phyloP scores from a whole-genome alignment of 2,113 vertebrate species.

The Peucedramus taeniatus region DNA sequence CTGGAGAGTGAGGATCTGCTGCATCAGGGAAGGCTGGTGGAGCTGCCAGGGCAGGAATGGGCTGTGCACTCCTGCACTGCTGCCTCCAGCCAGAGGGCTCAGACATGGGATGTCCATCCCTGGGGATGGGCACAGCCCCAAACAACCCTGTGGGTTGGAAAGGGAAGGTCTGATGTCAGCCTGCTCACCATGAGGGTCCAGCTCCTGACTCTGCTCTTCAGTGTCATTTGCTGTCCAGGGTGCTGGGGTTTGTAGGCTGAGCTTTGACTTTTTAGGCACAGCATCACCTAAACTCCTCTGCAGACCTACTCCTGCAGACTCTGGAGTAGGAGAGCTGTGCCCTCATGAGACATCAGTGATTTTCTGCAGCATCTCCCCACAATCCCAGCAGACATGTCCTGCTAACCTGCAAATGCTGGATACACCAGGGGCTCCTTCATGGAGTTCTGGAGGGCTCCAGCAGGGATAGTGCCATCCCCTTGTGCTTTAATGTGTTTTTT shows the following conservation, averaged over 20 bases:
- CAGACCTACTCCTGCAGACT: neutral
- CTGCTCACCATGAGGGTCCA: fast-evolving
- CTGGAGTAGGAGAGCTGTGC: fast-evolving
- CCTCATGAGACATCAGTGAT: neutral
- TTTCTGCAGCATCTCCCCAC: neutral
- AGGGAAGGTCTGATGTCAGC: neutral
- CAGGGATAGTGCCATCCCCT: neutral
- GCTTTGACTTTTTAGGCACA: neutral
- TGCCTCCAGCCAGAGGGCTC: neutral
- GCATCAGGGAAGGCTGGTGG: fast-evolving
- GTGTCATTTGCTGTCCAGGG: neutral
- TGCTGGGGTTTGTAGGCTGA: neutral
- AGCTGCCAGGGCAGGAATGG: neutral
- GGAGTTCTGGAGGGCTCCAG: neutral
- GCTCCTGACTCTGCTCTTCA: neutral
- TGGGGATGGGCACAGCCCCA: neutral
- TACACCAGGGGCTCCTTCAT: neutral
- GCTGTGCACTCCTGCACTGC: fast-evolving
- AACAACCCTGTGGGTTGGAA: neutral
- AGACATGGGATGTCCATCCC: neutral
- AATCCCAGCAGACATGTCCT: fast-evolving
- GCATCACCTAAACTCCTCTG: neutral
- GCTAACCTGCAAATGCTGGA: neutral
- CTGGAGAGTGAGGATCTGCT: neutral
- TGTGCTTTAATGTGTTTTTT: neutral